Conservation (phyloP, 2,797 vertebrate species). For the Pipistrellus kuhlii region DNA sequence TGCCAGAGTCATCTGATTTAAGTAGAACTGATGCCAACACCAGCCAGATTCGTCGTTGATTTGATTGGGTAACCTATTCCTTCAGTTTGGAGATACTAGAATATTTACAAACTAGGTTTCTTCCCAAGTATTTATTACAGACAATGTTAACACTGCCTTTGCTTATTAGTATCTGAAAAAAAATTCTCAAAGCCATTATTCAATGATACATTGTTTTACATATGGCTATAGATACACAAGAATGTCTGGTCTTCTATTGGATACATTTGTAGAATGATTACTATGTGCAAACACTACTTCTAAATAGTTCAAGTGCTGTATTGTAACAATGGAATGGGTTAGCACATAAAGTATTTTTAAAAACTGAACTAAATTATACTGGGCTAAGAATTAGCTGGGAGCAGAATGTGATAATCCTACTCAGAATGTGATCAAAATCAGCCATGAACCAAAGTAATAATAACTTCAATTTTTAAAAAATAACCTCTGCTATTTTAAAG, state of each 20-base stretch:
- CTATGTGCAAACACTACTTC: background rate
- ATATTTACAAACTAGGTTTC: conserved; percentile 58
- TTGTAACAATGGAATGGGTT: background rate
- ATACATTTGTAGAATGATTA: conserved; percentile 31
- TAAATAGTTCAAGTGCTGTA: conserved; percentile 36
- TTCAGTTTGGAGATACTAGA: conserved; percentile 26
- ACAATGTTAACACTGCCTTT: conserved; percentile 10
- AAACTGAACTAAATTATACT: conserved; percentile 48
- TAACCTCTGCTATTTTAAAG: background rate
- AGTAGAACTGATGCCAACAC: background rate
- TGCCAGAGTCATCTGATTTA: conserved; percentile 34
- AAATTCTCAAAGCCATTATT: conserved; percentile 15
- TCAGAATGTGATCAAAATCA: conserved; percentile 60
- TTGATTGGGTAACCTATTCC: background rate
- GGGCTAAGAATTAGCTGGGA: conserved; percentile 26
- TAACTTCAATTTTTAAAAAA: background rate
- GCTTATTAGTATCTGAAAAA: conserved; percentile 40
- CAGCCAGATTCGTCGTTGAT: conserved; percentile 31
- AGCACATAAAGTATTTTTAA: background rate
- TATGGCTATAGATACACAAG: background rate
- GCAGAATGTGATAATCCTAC: conserved; percentile 30
- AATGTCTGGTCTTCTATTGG: conserved; percentile 10
- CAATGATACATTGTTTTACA: background rate
- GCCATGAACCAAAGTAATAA: conserved; percentile 44
- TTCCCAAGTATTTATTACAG: conserved; percentile 8